Evolutionary conservation across 1,140 invertebrate genomes (phyloP), one percentile per base, ranked within the genome.

Genomic region (Ericerus pela): DNA sequence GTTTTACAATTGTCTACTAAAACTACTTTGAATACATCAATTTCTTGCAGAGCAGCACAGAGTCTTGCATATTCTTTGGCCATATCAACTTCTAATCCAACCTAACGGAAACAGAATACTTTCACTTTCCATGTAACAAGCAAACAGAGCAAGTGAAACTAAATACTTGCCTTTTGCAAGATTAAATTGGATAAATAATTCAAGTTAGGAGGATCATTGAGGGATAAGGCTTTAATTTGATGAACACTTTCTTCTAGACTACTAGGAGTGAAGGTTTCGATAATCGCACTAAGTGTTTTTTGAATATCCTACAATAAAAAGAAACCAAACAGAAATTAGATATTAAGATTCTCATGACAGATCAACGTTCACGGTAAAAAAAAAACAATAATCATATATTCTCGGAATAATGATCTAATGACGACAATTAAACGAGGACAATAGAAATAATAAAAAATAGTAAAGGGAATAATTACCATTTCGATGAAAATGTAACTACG

Each of bases 41-140:
- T 47, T 47, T 47, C 41, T 22, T 47, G 41, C 22, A 47, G 41
- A 22, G 41, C 41, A 24, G 41, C 22, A 24, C 41, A 24, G 8
- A 47, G 41, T 47, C 26, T 47, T 8, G 41, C 41, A 47, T 47
- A 47, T 4, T 47, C 41, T 47, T 47, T 47, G 41, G 41, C 41
- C 41, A 47, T 47, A 22, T 47, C 41, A 24, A 24, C 8, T 47
- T 47, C 41, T 10, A 47, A 24, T 22, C 22, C 20, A 20, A 47
- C 41, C 41, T 47, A 22, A 2, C 10, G 18, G 16, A 16, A 14
- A 47, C 8, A 47, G 14, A 24, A 4, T 16, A 24, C 16, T 18
- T 14, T n/a, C n/a, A n/a, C n/a, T n/a, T n/a, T n/a, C n/a, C n/a
- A n/a, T n/a, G n/a, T n/a, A n/a, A n/a, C n/a, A n/a, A n/a, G n/a